These are phyloP conservation scores for Myiotriccus ornatus DNA, from an alignment of 2,797 vertebrate species.

Conservation along the genomic window DNA sequence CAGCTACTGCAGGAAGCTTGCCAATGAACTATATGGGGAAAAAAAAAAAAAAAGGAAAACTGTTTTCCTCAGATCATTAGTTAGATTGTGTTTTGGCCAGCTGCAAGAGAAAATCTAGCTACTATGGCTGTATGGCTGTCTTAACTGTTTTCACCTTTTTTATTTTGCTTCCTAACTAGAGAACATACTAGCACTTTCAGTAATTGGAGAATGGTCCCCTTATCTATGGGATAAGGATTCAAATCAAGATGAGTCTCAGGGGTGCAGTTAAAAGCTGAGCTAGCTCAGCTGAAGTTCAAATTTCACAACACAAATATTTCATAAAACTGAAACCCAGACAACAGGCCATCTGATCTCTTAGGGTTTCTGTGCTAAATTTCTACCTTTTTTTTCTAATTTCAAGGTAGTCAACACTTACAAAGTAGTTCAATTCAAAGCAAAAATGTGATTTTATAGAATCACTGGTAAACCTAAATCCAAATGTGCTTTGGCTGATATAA, in stretches of 20 bases:
- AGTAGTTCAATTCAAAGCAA: not conserved
- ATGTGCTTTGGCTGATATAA: not conserved
- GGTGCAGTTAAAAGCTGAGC: not conserved
- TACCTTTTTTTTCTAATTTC: not conserved
- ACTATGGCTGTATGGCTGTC: not conserved
- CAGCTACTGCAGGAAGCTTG: not conserved
- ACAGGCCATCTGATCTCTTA: not conserved
- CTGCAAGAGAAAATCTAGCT: constrained; percentile 4
- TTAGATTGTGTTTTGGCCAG: constrained; percentile 41
- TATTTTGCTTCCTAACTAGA: not conserved
- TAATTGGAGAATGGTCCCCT: not conserved
- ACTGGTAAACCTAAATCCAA: not conserved
- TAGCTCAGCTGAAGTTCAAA: not conserved
- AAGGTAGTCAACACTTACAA: not conserved
- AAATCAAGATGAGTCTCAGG: not conserved
- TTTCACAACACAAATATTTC: not conserved
- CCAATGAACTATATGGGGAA: constrained; percentile 6
- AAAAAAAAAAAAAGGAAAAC: not conserved
- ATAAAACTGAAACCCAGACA: not conserved
- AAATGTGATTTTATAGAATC: not conserved
- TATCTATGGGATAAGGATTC: not conserved
- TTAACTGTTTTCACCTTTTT: not conserved
- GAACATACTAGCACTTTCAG: not conserved
- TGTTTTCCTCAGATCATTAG: constrained; percentile 28
- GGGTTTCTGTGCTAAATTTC: not conserved